Conservation (phyloP, 2,113 vertebrate genomes). For the Plectropomus leopardus region DNA sequence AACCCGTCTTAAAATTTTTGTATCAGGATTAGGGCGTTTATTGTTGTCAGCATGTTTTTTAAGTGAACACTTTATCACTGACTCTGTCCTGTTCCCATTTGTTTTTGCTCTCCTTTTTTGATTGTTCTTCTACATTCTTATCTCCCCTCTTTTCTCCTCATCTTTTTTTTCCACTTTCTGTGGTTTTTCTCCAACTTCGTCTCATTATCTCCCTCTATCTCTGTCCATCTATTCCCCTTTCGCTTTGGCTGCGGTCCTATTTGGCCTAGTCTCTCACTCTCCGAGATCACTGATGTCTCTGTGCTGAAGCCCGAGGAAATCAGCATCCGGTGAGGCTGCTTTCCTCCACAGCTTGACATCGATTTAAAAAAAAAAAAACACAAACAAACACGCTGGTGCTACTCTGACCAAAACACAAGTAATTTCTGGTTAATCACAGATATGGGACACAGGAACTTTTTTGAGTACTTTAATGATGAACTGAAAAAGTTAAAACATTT, state of each 20-base stretch:
- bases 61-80: slow-evolving; percentile 14
- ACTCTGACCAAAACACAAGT: slow-evolving; percentile 5
- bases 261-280: slow-evolving; percentile 23
- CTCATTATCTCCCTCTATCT: slow-evolving; percentile 57
- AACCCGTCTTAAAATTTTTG: not conserved
- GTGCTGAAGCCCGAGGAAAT: slow-evolving; percentile 32
- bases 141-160: slow-evolving; percentile 13
- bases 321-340: slow-evolving; percentile 21
- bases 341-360: slow-evolving; percentile 50
- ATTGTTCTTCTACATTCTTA: slow-evolving; percentile 18
- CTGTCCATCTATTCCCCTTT: slow-evolving; percentile 32
- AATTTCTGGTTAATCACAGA: slow-evolving; percentile 18
- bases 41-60: slow-evolving; percentile 1
- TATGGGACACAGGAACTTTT: not conserved
- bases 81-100: not conserved
- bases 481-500: slow-evolving; percentile 1
- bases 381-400: not conserved
- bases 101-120: not conserved
- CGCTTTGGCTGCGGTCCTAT: slow-evolving; percentile 45
- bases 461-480: slow-evolving; percentile 7
- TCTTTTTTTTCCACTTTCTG: slow-evolving; percentile 33
- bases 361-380: not conserved
- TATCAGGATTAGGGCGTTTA: slow-evolving; percentile 1
- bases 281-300: slow-evolving; percentile 52
- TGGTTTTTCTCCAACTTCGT: slow-evolving; percentile 39